Conservation (phyloP, 2,888 invertebrate species). For the Phyllotreta striolata region DNA sequence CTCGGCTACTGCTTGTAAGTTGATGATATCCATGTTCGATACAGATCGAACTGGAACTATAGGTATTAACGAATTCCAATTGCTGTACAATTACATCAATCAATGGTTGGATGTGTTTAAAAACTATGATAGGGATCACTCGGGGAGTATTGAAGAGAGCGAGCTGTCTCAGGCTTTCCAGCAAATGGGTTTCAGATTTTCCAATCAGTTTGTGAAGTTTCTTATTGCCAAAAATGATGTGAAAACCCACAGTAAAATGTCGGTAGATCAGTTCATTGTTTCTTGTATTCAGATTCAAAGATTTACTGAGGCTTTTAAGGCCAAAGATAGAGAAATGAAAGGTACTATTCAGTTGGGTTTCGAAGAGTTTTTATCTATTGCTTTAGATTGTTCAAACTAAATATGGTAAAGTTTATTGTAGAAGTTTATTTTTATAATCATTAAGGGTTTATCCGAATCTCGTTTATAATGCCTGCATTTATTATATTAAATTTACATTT, state of each 20-base stretch:
- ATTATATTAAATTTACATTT: too few relatives aligned
- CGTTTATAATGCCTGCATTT: too few relatives aligned
- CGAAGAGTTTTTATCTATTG: conserved; percentile 89
- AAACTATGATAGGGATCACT: conserved; percentile 85
- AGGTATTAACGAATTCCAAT: conserved; percentile 83
- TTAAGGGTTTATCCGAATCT: too few relatives aligned
- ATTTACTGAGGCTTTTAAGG: conserved; percentile 86
- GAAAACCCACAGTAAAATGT: conserved; percentile 68
- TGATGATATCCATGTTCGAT: conserved; percentile 95
- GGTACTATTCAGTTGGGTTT: conserved; percentile 87
- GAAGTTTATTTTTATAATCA: too few relatives aligned
- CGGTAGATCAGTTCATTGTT: conserved; percentile 89
- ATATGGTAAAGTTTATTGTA: conserved; percentile 1
- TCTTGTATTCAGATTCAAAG: conserved; percentile 88
- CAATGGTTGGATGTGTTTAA: conserved; percentile 88
- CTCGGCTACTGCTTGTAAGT: conserved; percentile 81
- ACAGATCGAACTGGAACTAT: conserved; percentile 83
- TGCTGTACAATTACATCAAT: conserved; percentile 86
- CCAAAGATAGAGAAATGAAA: conserved; percentile 79
- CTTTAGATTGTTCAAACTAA: conserved; percentile 73
- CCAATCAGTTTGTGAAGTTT: conserved; percentile 78
- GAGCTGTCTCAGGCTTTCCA: conserved; percentile 81
- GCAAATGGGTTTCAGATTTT: conserved; percentile 89
- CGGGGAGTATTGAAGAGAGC: conserved; percentile 82
- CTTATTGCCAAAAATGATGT: conserved; percentile 76